These are phyloP conservation scores for Drosophila buzzatii DNA, from an alignment of 2,888 invertebrate genomes.

Conservation along the genomic window DNA sequence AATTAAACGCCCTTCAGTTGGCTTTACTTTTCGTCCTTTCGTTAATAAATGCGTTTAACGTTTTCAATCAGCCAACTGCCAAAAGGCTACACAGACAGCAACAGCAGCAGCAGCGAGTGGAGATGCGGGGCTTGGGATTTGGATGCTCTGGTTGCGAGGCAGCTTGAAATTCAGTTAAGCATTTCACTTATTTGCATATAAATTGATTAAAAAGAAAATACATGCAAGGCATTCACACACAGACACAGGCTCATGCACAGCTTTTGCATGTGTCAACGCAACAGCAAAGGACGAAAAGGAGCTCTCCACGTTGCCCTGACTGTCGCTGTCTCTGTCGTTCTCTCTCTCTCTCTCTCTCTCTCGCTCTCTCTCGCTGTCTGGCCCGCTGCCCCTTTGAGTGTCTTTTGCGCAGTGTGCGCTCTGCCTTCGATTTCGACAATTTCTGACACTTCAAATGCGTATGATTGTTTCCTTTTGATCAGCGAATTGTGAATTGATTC, in stretches of 20 bases:
- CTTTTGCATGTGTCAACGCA: constrained; percentile 71
- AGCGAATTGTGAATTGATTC: constrained; percentile 82
- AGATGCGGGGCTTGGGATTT: not conserved
- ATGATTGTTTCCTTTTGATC: constrained; percentile 83
- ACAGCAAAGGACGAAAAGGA: constrained; percentile 65
- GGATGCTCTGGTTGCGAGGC: constrained; percentile 46
- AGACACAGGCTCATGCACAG: constrained; percentile 35
- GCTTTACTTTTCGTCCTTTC: constrained; percentile 37
- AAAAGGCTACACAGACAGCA: constrained; percentile 51
- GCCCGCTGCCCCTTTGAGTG: constrained; percentile 10
- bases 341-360: not conserved
- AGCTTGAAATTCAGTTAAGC: constrained; percentile 78
- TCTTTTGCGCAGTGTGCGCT: not conserved
- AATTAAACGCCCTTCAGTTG: constrained; percentile 68
- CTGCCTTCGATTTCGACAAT: constrained; percentile 62
- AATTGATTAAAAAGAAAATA: constrained; percentile 81
- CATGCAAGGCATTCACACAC: constrained; percentile 53
- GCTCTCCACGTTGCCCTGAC: constrained; percentile 29
- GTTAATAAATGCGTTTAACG: constrained; percentile 79
- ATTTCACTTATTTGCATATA: constrained; percentile 83
- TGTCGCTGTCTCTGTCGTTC: not conserved
- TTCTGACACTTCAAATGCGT: constrained; percentile 82
- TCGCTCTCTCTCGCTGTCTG: not conserved
- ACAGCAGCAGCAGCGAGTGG: not conserved
- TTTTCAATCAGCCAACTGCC: constrained; percentile 74